phyloP scores from a whole-genome alignment of 2,113 vertebrate species.

The Chinchilla lanigera region DNA sequence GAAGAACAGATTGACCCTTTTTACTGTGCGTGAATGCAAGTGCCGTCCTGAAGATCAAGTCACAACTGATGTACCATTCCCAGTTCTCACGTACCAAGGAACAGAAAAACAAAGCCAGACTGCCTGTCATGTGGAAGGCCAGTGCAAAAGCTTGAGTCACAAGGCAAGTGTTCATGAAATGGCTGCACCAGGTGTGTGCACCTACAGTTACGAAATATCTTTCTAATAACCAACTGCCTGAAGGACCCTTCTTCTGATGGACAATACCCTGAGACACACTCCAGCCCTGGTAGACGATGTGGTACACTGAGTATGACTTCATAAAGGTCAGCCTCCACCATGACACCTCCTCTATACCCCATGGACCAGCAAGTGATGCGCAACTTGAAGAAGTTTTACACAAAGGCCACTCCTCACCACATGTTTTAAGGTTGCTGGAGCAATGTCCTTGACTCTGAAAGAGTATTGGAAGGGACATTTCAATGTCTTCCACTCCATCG shows the following conservation, averaged over 20 bases:
- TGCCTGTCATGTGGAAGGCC: background rate
- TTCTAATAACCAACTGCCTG: background rate
- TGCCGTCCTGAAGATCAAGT: background rate
- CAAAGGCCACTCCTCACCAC: background rate
- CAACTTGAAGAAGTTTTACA: background rate
- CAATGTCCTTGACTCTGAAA: background rate
- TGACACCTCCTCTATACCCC: background rate
- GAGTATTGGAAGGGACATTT: background rate
- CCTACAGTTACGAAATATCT: background rate
- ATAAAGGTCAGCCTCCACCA: background rate
- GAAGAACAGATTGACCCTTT: background rate
- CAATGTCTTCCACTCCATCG: background rate
- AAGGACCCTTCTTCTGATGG: background rate
- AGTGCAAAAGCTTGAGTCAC: background rate
- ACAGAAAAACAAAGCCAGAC: background rate
- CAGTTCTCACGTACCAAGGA: background rate
- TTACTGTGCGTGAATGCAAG: background rate
- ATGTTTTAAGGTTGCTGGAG: background rate
- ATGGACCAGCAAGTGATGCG: background rate
- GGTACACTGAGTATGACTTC: background rate
- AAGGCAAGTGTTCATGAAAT: background rate
- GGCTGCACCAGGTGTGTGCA: background rate
- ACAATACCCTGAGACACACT: background rate
- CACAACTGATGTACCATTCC: background rate
- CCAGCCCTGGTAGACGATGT: background rate